Evolutionary conservation across 2,888 invertebrate species (phyloP).

Genomic region (Apodemia zela): DNA sequence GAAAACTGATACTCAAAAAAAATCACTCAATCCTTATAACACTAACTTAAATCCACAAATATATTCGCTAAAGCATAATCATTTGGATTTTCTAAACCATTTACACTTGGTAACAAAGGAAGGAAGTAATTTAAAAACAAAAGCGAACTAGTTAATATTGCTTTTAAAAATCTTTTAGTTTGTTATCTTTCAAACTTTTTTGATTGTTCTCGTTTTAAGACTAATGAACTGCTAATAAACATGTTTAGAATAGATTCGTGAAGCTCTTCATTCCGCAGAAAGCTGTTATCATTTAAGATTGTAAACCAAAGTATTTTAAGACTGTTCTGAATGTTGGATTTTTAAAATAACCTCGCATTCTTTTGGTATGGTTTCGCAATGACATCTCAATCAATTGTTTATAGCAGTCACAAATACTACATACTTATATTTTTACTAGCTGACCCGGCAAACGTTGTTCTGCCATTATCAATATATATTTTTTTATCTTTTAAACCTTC

Average conservation of each 20-base stretch:
- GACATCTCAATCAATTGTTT: neutral
- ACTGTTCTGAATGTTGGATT: neutral
- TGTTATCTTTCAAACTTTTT: neutral
- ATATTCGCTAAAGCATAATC: no score
- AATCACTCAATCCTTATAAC: no score
- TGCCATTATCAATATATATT: no score
- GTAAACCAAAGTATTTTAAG: conserved; percentile 1
- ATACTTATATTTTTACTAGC: no score
- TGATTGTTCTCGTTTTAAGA: neutral
- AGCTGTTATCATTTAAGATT: conserved; percentile 2
- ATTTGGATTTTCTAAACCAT: neutral
- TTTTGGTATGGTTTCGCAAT: neutral
- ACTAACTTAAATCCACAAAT: no score
- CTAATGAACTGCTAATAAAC: conserved; percentile 8
- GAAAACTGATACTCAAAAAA: no score
- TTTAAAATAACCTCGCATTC: neutral
- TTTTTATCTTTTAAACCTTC: no score
- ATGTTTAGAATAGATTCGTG: neutral
- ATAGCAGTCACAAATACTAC: neutral
- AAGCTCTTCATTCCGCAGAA: conserved; percentile 5
- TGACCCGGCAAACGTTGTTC: no score
- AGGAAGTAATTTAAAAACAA: neutral
- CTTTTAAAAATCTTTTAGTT: neutral
- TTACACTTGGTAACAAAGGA: neutral
- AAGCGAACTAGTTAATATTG: neutral